Conservation (phyloP, 2,888 invertebrate genomes). For the Temnothorax ravouxi region DNA sequence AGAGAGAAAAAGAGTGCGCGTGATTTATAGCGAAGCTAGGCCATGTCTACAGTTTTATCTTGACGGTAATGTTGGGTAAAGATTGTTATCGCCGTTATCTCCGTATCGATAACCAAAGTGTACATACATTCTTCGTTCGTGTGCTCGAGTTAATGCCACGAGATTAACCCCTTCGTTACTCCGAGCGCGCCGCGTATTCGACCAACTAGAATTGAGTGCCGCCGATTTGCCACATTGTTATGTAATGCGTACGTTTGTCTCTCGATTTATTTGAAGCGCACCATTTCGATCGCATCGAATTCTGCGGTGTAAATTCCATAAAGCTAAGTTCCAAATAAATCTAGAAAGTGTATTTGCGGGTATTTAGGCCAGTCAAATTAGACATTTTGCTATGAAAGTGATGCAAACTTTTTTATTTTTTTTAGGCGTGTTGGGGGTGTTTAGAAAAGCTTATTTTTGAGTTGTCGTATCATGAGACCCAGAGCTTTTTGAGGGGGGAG, state of each 20-base stretch:
- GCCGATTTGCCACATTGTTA: slow-evolving; percentile 39
- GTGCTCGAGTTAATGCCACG: slow-evolving; percentile 27
- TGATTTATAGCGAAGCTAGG: not conserved
- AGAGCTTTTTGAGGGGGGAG: no score
- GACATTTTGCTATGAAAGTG: no score
- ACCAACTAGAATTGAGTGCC: slow-evolving; percentile 14
- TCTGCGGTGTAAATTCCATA: not conserved
- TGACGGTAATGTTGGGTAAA: slow-evolving; percentile 57
- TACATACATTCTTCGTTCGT: slow-evolving; percentile 6
- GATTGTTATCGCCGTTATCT: slow-evolving; percentile 63
- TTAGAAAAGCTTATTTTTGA: no score
- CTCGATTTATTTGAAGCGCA: slow-evolving; percentile 1
- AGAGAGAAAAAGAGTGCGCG: not conserved
- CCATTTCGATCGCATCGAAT: not conserved
- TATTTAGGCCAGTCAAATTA: no score
- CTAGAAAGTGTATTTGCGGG: not conserved
- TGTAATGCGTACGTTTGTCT: slow-evolving; percentile 13
- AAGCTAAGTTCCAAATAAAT: slow-evolving; percentile 9
- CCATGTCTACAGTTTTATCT: slow-evolving; percentile 32
- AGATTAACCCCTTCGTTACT: slow-evolving; percentile 46
- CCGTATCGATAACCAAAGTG: slow-evolving; percentile 46
- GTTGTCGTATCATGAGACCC: no score
- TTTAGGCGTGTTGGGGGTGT: no score
- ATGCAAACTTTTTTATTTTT: no score
- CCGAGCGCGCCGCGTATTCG: slow-evolving; percentile 23